Percentiles rank a stretch among this genome's conserved stretches.
phyloP scores from a whole-genome alignment of 2,888 invertebrate genomes.

The Harpagoxenus sublaevis region DNA sequence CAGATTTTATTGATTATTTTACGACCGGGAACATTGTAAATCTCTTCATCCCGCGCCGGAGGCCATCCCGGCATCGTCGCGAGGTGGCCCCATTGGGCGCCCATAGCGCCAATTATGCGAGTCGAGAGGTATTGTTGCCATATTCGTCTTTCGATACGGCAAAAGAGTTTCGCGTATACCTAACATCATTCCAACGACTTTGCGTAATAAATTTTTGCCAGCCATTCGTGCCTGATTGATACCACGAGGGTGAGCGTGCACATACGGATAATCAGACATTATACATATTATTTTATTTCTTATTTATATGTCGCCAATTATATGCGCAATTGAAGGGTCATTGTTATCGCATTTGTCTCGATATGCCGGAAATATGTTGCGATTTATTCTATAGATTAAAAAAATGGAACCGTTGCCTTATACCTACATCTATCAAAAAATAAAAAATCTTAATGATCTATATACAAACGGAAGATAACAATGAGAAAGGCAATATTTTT shows the following conservation, averaged over 20 bases:
- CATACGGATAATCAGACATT: background rate
- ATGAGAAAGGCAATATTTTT: background rate
- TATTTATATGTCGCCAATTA: conserved; percentile 77
- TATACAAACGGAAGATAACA: background rate
- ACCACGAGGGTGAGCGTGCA: background rate
- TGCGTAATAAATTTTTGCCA: conserved; percentile 6
- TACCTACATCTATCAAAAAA: too few species aligned
- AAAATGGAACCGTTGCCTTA: background rate
- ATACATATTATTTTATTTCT: background rate
- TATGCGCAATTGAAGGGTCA: conserved; percentile 65
- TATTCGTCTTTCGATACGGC: conserved; percentile 54
- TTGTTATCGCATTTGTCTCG: conserved; percentile 62
- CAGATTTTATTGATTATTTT: conserved; percentile 86
- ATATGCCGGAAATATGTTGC: conserved; percentile 36
- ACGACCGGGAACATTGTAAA: conserved; percentile 85
- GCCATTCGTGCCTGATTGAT: background rate
- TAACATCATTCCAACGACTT: conserved; percentile 12
- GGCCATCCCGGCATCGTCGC: conserved; percentile 74
- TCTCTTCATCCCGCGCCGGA: conserved; percentile 83
- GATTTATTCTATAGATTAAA: background rate
- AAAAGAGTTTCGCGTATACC: conserved; percentile 5
- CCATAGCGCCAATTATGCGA: conserved; percentile 81
- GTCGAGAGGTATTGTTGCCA: conserved; percentile 76
- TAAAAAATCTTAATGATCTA: background rate
- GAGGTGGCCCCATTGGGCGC: conserved; percentile 72